Conservation (phyloP, 2,888 invertebrate species). For the Rhingia rostrata region DNA sequence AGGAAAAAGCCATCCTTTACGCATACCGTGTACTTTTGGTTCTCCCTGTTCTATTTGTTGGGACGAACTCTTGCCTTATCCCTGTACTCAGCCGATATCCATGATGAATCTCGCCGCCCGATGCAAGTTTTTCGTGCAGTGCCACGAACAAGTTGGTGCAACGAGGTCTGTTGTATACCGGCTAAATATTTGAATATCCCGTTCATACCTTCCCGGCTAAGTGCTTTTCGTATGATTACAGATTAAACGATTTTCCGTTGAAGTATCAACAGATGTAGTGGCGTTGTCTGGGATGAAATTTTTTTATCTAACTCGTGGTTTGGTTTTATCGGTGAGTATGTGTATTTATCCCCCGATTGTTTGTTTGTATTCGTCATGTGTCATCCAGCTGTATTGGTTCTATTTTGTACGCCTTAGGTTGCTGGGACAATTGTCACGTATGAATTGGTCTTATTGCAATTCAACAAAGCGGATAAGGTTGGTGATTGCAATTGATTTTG, state of each 20-base stretch:
- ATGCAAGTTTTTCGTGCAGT: slow-evolving; percentile 82
- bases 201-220: background rate
- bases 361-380: background rate
- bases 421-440: slow-evolving; percentile 86
- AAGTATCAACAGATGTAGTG: slow-evolving; percentile 80
- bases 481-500: slow-evolving; percentile 31
- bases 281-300: slow-evolving; percentile 82
- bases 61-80: slow-evolving; percentile 85
- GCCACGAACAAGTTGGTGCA: slow-evolving; percentile 82
- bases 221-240: slow-evolving; percentile 70
- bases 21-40: slow-evolving; percentile 84
- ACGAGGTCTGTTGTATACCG: slow-evolving; percentile 80
- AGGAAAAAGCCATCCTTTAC: slow-evolving; percentile 81
- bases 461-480: slow-evolving; percentile 76
- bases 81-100: slow-evolving; percentile 84
- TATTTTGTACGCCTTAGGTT: slow-evolving; percentile 79
- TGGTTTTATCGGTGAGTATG: slow-evolving; percentile 80
- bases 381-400: background rate
- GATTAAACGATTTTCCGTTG: slow-evolving; percentile 82
- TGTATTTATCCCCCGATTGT: background rate
- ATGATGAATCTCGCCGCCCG: slow-evolving; percentile 84
- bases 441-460: slow-evolving; percentile 85
- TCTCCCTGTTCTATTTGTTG: slow-evolving; percentile 84
- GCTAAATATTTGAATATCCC: background rate
- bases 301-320: slow-evolving; percentile 80